Evolutionary conservation across 2,113 vertebrate species (phyloP).

Genomic region (Climacteris rufus): DNA sequence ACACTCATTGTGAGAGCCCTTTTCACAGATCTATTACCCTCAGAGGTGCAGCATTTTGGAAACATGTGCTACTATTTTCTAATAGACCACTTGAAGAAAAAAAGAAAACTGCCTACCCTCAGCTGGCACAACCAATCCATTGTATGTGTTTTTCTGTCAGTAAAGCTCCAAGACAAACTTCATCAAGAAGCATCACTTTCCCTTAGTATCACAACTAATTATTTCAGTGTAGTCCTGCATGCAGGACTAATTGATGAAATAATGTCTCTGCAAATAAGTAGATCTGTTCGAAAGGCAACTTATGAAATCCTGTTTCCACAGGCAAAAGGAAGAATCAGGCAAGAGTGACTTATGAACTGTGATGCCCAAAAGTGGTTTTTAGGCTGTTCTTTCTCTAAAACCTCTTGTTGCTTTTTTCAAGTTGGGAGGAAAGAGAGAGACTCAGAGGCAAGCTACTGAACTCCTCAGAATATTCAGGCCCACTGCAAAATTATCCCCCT

Average conservation of each 20-base stretch:
- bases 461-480: not conserved
- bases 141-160: not conserved
- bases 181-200: not conserved
- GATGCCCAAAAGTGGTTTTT: not conserved
- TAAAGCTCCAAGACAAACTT: not conserved
- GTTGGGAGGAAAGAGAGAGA: not conserved
- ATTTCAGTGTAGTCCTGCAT: not conserved
- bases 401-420: not conserved
- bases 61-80: not conserved
- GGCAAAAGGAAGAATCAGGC: not conserved
- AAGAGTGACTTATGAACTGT: accelerated
- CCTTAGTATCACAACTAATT: not conserved
- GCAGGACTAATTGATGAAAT: not conserved
- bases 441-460: not conserved
- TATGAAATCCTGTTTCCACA: not conserved
- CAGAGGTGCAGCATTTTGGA: not conserved
- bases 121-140: not conserved
- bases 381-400: not conserved
- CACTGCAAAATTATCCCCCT: not conserved
- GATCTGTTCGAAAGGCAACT: not conserved
- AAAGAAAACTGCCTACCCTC: not conserved
- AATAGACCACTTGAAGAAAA: not conserved
- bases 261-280: not conserved
- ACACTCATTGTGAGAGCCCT: not conserved
- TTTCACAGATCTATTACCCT: not conserved